Conservation (phyloP, 2,797 vertebrate species). For the Mastacembelus armatus region DNA sequence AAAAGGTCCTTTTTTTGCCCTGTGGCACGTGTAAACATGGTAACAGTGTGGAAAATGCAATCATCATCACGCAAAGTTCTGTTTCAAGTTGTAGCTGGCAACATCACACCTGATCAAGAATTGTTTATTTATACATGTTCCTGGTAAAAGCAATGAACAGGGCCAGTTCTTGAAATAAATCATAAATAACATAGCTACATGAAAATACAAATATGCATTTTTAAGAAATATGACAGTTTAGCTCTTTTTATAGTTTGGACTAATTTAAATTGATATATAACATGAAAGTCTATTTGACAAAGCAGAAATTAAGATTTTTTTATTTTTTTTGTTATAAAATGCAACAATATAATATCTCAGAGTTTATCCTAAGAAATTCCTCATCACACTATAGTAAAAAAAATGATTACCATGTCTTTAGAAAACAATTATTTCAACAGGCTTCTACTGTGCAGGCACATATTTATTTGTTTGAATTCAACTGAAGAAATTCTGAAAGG, state of each 20-base stretch:
- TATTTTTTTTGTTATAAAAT: too few species aligned
- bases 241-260: too few species aligned
- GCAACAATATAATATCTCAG: too few species aligned
- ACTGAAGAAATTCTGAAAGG: background rate
- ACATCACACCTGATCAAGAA: constrained; percentile 13
- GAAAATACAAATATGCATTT: too few species aligned
- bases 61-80: constrained; percentile 68
- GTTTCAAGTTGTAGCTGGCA: constrained; percentile 49
- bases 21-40: constrained; percentile 81
- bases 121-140: constrained; percentile 1
- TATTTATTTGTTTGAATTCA: background rate
- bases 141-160: background rate
- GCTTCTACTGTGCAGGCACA: background rate
- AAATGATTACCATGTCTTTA: constrained; percentile 4
- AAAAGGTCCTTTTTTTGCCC: constrained; percentile 83
- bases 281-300: constrained; percentile 4
- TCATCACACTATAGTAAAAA: too few species aligned
- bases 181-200: background rate
- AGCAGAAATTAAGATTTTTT: background rate
- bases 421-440: constrained; percentile 1
- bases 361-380: too few species aligned
- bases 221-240: constrained; percentile 3
- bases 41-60: constrained; percentile 71
- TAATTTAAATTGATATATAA: too few species aligned
- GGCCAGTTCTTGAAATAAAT: background rate